These are phyloP conservation scores for Drosophila nigromelanica DNA, from an alignment of 1,140 invertebrate genomes.

Conservation along the genomic window DNA sequence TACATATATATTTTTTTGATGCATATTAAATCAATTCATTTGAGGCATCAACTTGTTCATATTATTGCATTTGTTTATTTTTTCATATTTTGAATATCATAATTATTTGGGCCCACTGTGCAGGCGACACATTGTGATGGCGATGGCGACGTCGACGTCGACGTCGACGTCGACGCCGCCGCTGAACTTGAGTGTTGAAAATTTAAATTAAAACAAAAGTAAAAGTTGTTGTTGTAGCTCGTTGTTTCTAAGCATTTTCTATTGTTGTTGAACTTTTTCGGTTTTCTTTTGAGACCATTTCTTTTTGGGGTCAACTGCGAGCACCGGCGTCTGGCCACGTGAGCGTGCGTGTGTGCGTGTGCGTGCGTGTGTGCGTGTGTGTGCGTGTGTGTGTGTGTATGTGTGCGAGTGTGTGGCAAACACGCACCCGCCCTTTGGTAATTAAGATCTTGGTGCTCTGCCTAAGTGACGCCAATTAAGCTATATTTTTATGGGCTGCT, in stretches of 20 bases:
- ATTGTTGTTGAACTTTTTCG: constrained; percentile 52
- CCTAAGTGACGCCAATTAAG: constrained; percentile 80
- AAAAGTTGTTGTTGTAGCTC: constrained; percentile 75
- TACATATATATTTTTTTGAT: too few relatives aligned
- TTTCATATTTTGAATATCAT: too few relatives aligned
- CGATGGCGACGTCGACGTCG: too few relatives aligned
- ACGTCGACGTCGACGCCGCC: neutral
- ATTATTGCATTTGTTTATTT: too few relatives aligned
- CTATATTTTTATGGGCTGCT: constrained; percentile 53
- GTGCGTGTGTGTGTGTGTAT: constrained; percentile 7
- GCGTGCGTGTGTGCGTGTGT: too few relatives aligned
- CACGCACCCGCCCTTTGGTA: constrained; percentile 45
- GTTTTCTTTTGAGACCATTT: constrained; percentile 51
- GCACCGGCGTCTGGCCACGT: constrained; percentile 26
- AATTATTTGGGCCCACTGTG: constrained; percentile 44
- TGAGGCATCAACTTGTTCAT: too few relatives aligned
- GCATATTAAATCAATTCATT: too few relatives aligned
- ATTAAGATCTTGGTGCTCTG: constrained; percentile 67
- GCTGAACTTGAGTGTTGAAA: constrained; percentile 76
- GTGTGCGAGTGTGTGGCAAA: constrained; percentile 2
- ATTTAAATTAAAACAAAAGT: constrained; percentile 66
- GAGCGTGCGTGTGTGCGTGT: constrained; percentile 7
- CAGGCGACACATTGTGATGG: constrained; percentile 11
- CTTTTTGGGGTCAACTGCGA: constrained; percentile 53
- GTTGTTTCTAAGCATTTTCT: constrained; percentile 65